Evolutionary conservation across 2,888 invertebrate genomes (phyloP).

Genomic region (Pollenia labialis): DNA sequence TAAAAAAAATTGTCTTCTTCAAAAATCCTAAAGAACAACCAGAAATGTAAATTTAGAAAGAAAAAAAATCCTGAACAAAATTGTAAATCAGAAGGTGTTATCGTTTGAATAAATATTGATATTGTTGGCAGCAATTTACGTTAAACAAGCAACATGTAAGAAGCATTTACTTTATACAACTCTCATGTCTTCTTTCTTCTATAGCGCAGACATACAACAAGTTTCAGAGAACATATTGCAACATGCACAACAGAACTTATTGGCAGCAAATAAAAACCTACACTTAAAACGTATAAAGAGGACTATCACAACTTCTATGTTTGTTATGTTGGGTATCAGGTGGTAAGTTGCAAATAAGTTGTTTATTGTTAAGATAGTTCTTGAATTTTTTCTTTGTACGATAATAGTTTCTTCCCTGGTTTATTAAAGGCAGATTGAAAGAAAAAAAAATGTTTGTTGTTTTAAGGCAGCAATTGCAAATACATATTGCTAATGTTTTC

Average conservation of each 20-base stretch:
- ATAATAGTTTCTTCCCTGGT: not conserved
- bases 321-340: slow-evolving; percentile 58
- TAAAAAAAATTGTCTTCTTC: not conserved
- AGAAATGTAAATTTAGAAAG: not conserved
- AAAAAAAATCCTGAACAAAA: not conserved
- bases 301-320: slow-evolving; percentile 15
- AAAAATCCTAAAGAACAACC: not conserved
- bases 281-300: not conserved
- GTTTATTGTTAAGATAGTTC: slow-evolving; percentile 48
- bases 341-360: slow-evolving; percentile 69
- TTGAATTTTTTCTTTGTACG: slow-evolving; percentile 7
- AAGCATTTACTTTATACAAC: slow-evolving; percentile 61
- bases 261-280: slow-evolving; percentile 12
- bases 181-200: not conserved
- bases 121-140: slow-evolving; percentile 74
- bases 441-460: too few relatives aligned
- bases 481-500: not conserved
- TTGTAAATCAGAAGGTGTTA: slow-evolving; percentile 83
- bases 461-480: too few relatives aligned
- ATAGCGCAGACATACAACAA: not conserved
- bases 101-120: slow-evolving; percentile 83
- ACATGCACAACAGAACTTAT: slow-evolving; percentile 13
- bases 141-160: slow-evolving; percentile 66
- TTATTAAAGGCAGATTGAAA: too few relatives aligned
- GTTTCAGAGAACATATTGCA: slow-evolving; percentile 32